phyloP scores from a whole-genome alignment of 1,140 invertebrate species.

The Heterodera carotae region DNA sequence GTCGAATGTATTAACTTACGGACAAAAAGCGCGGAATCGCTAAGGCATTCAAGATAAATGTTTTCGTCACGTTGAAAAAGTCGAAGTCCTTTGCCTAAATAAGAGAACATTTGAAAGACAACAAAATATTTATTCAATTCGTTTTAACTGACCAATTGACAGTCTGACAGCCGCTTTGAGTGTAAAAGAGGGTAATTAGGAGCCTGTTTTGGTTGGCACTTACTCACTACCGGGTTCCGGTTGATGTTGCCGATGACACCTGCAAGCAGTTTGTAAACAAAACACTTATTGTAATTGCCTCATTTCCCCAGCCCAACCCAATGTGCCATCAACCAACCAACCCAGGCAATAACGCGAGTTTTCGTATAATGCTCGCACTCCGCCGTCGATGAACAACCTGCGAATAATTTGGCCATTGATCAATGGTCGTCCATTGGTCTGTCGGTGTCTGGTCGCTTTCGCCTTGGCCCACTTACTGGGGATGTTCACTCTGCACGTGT shows the following conservation, averaged over 20 bases:
- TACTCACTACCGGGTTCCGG: conserved; percentile 29
- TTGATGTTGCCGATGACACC: conserved; percentile 28
- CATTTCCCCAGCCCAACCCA: background rate
- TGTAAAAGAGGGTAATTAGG: background rate
- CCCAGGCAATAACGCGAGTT: conserved; percentile 28
- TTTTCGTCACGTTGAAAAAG: conserved; percentile 16
- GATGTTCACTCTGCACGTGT: conserved; percentile 5
- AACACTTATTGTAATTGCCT: background rate
- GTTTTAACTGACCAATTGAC: conserved; percentile 9
- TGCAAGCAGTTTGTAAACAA: background rate
- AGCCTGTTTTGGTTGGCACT: background rate
- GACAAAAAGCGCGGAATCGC: conserved; percentile 28
- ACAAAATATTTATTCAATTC: no score
- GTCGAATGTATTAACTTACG: conserved; percentile 14
- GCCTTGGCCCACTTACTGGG: conserved; percentile 3
- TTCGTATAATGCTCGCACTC: conserved; percentile 11
- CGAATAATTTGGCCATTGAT: background rate
- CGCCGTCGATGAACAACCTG: conserved; percentile 24
- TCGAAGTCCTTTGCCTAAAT: conserved; percentile 18
- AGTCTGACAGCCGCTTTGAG: conserved; percentile 12
- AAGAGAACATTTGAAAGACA: background rate
- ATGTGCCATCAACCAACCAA: background rate
- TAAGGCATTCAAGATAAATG: conserved; percentile 28
- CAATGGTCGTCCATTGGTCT: no score
- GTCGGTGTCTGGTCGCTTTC: background rate